These are phyloP conservation scores for Polyommatus iphigenia DNA, from an alignment of 2,888 invertebrate species.

Conservation along the genomic window DNA sequence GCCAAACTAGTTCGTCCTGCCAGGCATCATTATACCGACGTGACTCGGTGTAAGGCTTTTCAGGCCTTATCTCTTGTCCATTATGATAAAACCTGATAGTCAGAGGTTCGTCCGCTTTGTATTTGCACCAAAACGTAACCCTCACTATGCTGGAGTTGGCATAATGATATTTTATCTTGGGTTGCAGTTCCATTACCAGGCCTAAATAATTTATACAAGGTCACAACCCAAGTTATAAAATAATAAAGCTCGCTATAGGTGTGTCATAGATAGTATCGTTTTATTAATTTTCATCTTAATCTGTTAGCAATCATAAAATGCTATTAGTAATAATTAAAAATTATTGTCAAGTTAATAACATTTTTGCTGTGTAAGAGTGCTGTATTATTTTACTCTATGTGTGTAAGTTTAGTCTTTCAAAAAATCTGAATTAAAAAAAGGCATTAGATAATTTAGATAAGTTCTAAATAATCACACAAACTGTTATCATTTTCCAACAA, in stretches of 20 bases:
- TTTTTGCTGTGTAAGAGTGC: not conserved
- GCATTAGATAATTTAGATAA: not conserved
- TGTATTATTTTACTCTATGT: too few species aligned
- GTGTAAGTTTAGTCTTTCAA: too few species aligned
- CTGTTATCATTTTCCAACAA: not conserved
- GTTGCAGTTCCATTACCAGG: conserved; percentile 71
- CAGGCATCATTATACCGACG: conserved; percentile 57
- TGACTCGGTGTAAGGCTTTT: conserved; percentile 57
- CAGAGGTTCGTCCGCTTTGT: conserved; percentile 65
- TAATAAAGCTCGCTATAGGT: not conserved
- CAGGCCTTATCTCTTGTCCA: conserved; percentile 50
- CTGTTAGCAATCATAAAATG: not conserved
- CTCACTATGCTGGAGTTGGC: conserved; percentile 46
- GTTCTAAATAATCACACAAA: not conserved
- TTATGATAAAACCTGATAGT: conserved; percentile 64
- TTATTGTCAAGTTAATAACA: not conserved
- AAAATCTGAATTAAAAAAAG: too few species aligned
- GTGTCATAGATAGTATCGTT: not conserved
- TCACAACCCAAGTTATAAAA: conserved; percentile 24
- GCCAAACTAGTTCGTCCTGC: conserved; percentile 59
- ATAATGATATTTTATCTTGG: conserved; percentile 54
- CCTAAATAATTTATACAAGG: conserved; percentile 51
- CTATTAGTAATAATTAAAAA: not conserved
- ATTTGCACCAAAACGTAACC: conserved; percentile 66
- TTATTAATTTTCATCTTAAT: not conserved